Evolutionary conservation across 2,113 vertebrate genomes (phyloP).

Genomic region (Salvelinus namaycush): DNA sequence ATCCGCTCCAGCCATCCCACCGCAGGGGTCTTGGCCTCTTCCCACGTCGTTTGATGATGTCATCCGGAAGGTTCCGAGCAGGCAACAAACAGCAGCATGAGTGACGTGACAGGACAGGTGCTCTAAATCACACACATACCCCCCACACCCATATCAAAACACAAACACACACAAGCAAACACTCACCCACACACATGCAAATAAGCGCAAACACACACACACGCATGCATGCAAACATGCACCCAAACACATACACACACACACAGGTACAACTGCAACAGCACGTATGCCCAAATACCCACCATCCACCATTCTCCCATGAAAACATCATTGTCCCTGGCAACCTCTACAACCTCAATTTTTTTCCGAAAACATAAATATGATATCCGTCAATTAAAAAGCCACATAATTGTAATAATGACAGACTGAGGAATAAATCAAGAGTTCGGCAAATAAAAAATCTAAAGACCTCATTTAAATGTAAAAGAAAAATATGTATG

Average conservation of each 20-base stretch:
- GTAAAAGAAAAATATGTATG: conserved; percentile 42
- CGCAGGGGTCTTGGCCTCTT: conserved; percentile 59
- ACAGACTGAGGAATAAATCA: conserved; percentile 60
- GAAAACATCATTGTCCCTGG: conserved; percentile 55
- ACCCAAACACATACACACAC: conserved; percentile 16
- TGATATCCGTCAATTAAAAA: conserved; percentile 65
- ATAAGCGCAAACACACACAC: conserved; percentile 13
- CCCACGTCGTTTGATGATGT: conserved; percentile 68
- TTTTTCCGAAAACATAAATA: conserved; percentile 7
- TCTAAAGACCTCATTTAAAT: conserved; percentile 35
- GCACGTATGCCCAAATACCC: conserved; percentile 22
- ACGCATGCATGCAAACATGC: too few relatives aligned
- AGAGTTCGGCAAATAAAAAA: conserved; percentile 62
- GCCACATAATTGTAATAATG: conserved; percentile 69
- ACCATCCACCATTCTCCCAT: conserved; percentile 54
- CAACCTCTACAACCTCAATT: conserved; percentile 23
- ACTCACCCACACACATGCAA: conserved; percentile 31
- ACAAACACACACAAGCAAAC: conserved; percentile 34
- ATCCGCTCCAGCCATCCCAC: conserved; percentile 42
- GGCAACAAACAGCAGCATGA: conserved; percentile 37
- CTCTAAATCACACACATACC: conserved; percentile 42
- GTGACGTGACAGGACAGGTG: conserved; percentile 58
- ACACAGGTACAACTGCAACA: conserved; percentile 44
- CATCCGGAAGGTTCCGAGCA: conserved; percentile 60
- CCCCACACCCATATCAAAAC: conserved; percentile 10